phyloP scores from a whole-genome alignment of 2,888 invertebrate genomes.

The Epinotia ramella region DNA sequence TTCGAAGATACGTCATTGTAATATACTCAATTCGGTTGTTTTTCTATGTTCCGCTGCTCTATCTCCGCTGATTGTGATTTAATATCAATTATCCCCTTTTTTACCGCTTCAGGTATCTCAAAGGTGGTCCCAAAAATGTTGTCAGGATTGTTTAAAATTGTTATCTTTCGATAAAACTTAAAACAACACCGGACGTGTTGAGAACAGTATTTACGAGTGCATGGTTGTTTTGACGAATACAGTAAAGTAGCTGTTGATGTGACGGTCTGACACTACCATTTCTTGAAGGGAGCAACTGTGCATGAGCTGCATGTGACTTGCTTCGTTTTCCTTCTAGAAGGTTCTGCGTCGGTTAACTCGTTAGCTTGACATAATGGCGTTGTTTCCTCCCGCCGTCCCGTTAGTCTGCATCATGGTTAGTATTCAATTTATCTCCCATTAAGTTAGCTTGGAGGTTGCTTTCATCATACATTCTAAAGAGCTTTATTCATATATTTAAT shows the following conservation, averaged over 20 bases:
- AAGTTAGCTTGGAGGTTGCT: slow-evolving; percentile 12
- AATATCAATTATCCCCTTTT: slow-evolving; percentile 4
- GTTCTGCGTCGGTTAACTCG: slow-evolving; percentile 47
- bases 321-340: slow-evolving; percentile 8
- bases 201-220: slow-evolving; percentile 8
- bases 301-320: slow-evolving; percentile 7
- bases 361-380: slow-evolving; percentile 64
- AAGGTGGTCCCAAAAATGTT: slow-evolving; percentile 11
- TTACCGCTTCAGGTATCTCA: neutral
- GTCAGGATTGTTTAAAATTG: slow-evolving; percentile 9
- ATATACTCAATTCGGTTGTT: too few relatives aligned
- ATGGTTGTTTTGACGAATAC: slow-evolving; percentile 16
- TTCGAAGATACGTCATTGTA: too few relatives aligned
- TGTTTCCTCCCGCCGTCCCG: slow-evolving; percentile 61
- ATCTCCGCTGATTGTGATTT: neutral
- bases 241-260: slow-evolving; percentile 15
- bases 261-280: neutral
- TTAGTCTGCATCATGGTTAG: slow-evolving; percentile 55
- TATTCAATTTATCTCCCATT: slow-evolving; percentile 29
- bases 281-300: neutral
- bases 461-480: neutral
- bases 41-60: neutral
- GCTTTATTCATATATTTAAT: too few relatives aligned
- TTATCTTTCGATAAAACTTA: slow-evolving; percentile 14
- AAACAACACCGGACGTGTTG: slow-evolving; percentile 16